phyloP scores from a whole-genome alignment of 1,140 invertebrate species.

The Pogonomyrmex californicus region DNA sequence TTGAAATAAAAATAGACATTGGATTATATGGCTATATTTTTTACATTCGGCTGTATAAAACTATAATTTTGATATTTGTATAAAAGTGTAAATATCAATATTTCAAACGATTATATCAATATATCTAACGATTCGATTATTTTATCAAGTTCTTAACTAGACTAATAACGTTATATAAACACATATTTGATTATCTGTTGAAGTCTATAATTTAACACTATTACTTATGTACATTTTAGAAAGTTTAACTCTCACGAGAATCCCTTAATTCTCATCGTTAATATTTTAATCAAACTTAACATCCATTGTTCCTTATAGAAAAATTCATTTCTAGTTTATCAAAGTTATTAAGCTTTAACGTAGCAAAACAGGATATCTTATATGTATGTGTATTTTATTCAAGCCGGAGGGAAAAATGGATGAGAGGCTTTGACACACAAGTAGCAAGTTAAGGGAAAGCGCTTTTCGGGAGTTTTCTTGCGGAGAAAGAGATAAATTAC shows the following conservation, averaged over 20 bases:
- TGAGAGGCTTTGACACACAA: conserved; percentile 9
- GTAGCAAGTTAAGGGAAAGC: not conserved
- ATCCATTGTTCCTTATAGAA: not conserved
- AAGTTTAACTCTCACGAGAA: not conserved
- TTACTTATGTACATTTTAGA: conserved; percentile 9
- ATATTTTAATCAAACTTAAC: not conserved
- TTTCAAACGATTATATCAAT: no score
- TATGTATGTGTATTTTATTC: not conserved
- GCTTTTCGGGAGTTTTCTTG: not conserved
- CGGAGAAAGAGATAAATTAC: conserved; percentile 29
- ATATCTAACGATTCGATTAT: not conserved
- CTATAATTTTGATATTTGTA: not conserved
- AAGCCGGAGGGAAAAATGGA: not conserved
- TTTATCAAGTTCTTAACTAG: not conserved
- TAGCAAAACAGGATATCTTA: not conserved
- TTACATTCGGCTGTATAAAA: not conserved
- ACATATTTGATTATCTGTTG: not conserved
- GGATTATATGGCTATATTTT: not conserved
- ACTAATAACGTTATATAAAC: not conserved
- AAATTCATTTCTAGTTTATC: conserved; percentile 15
- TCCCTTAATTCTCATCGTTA: not conserved
- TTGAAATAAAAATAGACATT: not conserved
- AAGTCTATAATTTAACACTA: not conserved
- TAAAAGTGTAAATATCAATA: not conserved
- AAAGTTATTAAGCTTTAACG: conserved; percentile 17